Conservation (phyloP, 2,113 vertebrate species). For the Falcunculus frontatus region DNA sequence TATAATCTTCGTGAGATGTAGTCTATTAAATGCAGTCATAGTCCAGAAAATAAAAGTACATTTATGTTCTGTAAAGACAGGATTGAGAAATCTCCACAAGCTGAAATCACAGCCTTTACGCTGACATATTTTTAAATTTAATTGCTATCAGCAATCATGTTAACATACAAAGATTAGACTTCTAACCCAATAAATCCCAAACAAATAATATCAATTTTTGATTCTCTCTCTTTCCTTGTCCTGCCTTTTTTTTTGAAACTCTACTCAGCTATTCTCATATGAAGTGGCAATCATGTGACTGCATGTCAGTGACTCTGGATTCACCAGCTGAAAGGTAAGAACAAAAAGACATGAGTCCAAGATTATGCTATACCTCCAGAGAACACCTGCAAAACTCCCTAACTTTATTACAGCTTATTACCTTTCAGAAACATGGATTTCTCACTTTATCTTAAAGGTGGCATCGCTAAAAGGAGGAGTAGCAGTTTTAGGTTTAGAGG, state of each 20-base stretch:
- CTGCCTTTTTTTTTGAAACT: background rate
- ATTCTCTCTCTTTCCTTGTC: background rate
- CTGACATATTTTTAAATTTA: background rate
- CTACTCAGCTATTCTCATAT: background rate
- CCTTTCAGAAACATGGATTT: background rate
- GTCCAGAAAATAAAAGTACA: background rate
- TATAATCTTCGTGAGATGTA: background rate
- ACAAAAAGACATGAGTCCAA: background rate
- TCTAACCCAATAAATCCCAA: background rate
- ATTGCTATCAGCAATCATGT: background rate
- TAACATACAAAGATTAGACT: background rate
- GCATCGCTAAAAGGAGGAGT: background rate
- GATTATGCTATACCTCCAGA: background rate
- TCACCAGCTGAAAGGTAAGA: background rate
- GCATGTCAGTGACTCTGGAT: background rate
- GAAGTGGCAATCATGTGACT: background rate
- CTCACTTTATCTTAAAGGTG: background rate
- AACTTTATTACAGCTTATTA: background rate
- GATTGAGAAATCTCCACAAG: background rate
- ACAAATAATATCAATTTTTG: background rate
- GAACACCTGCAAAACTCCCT: background rate
- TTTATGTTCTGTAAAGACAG: background rate
- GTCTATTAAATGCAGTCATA: slow-evolving; percentile 1
- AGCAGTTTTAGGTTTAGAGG: background rate
- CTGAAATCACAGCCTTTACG: background rate